A percentile compares a stretch with the other conserved stretches of the same genome.
phyloP scores from a whole-genome alignment of 2,888 invertebrate species.

The Dasypogon diadema region DNA sequence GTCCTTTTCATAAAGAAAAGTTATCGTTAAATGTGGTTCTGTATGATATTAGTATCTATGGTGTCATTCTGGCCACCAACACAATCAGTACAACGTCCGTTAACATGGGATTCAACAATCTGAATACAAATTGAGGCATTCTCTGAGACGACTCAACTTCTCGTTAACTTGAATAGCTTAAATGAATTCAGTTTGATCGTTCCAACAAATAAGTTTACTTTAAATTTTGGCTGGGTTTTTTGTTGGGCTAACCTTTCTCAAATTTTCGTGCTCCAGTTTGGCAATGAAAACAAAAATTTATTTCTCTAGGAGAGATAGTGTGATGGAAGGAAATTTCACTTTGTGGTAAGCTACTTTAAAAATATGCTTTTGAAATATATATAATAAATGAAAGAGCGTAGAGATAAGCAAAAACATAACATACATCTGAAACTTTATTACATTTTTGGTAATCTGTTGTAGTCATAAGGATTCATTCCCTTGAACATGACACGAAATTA shows the following conservation, averaged over 20 bases:
- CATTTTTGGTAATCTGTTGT: no score
- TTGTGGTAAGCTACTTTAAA: no score
- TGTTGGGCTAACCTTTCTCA: not conserved
- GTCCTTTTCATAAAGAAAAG: constrained; percentile 48
- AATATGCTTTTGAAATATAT: no score
- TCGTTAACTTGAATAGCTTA: constrained; percentile 46
- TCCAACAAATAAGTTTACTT: constrained; percentile 32
- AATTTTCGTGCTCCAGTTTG: not conserved
- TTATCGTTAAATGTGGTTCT: constrained; percentile 41
- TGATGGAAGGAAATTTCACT: no score
- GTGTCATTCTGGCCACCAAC: constrained; percentile 41
- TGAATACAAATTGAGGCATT: constrained; percentile 42
- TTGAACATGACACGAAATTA: no score
- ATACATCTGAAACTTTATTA: no score
- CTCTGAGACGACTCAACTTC: constrained; percentile 32
- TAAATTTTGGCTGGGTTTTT: not conserved
- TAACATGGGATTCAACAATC: constrained; percentile 38
- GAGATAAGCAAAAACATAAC: no score
- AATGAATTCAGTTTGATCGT: constrained; percentile 43
- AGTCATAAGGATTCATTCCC: no score
- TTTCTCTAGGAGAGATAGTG: no score
- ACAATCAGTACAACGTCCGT: constrained; percentile 8
- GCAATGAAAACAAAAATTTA: not conserved
- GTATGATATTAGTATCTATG: constrained; percentile 39
- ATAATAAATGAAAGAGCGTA: no score